Conservation (phyloP, 2,113 vertebrate genomes). For the Salminus brasiliensis region DNA sequence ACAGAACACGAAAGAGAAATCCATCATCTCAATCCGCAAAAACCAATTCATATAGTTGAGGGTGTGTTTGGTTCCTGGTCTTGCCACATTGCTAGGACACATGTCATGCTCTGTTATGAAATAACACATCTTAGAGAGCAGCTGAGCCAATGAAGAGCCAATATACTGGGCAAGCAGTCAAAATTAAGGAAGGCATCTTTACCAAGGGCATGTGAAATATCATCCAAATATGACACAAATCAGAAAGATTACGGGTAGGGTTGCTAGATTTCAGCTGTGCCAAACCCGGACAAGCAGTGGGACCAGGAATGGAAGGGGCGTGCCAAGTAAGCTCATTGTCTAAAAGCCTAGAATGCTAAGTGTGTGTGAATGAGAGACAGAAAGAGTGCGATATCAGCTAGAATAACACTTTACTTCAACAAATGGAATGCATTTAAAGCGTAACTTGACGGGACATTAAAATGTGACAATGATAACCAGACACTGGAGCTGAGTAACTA, state of each 20-base stretch:
- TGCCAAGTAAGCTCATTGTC: no score
- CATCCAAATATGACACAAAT: not conserved
- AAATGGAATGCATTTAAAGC: no score
- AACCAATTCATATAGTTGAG: constrained; percentile 22
- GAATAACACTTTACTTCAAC: no score
- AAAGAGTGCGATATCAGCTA: no score
- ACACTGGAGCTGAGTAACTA: no score
- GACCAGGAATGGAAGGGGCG: no score
- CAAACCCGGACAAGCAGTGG: no score
- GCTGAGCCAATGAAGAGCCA: not conserved
- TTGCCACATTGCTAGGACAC: constrained; percentile 39
- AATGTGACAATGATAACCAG: no score
- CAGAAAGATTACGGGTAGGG: not conserved
- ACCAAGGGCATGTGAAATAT: not conserved
- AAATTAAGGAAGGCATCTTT: constrained; percentile 4
- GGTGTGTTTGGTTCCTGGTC: constrained; percentile 52
- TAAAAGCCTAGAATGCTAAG: no score
- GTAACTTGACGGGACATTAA: no score
- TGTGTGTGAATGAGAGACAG: no score
- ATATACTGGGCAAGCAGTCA: not conserved
- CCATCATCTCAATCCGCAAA: constrained; percentile 51
- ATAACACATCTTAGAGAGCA: constrained; percentile 54
- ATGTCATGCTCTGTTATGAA: constrained; percentile 57
- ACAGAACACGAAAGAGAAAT: constrained; percentile 54
- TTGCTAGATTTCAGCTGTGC: no score